Percentiles rank a stretch among this genome's conserved stretches.
phyloP scores from a whole-genome alignment of 2,888 invertebrate species.

The Cabera pusaria region DNA sequence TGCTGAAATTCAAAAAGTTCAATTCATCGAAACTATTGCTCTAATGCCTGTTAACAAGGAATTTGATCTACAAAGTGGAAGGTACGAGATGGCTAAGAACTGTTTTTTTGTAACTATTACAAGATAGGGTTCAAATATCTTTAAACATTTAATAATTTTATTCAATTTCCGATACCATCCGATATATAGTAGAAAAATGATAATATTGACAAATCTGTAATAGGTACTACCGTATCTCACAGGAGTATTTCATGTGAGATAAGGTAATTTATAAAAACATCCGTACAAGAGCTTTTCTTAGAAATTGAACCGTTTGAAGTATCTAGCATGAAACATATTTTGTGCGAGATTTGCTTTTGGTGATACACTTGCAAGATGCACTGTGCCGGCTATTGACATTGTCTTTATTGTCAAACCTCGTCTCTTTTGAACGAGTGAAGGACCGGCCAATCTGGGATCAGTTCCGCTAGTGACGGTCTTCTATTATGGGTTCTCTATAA shows the following conservation, averaged over 20 bases:
- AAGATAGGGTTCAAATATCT: too few species aligned
- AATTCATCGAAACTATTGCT: slow-evolving; percentile 31
- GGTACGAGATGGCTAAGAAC: slow-evolving; percentile 23
- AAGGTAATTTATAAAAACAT: slow-evolving; percentile 31
- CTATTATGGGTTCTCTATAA: slow-evolving; percentile 84
- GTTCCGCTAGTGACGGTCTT: slow-evolving; percentile 95
- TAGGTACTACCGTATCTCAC: too few species aligned
- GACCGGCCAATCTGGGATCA: slow-evolving; percentile 98
- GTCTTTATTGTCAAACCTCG: slow-evolving; percentile 89
- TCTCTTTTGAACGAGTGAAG: slow-evolving; percentile 91
- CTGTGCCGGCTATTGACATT: slow-evolving; percentile 66
- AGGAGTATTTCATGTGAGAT: too few species aligned
- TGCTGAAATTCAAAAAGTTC: slow-evolving; percentile 47
- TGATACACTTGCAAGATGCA: slow-evolving; percentile 73
- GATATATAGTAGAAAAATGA: too few species aligned
- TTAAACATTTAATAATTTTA: too few species aligned
- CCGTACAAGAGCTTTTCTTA: slow-evolving; percentile 38
- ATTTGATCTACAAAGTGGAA: slow-evolving; percentile 20
- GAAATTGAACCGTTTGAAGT: slow-evolving; percentile 49
- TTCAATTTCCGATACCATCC: too few species aligned
- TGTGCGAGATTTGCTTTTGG: slow-evolving; percentile 68
- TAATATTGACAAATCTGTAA: too few species aligned
- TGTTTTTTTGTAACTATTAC: too few species aligned
- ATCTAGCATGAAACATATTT: slow-evolving; percentile 48
- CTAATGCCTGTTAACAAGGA: slow-evolving; percentile 25